phyloP scores from a whole-genome alignment of 2,888 invertebrate species.

The Syrista parreyssii region DNA sequence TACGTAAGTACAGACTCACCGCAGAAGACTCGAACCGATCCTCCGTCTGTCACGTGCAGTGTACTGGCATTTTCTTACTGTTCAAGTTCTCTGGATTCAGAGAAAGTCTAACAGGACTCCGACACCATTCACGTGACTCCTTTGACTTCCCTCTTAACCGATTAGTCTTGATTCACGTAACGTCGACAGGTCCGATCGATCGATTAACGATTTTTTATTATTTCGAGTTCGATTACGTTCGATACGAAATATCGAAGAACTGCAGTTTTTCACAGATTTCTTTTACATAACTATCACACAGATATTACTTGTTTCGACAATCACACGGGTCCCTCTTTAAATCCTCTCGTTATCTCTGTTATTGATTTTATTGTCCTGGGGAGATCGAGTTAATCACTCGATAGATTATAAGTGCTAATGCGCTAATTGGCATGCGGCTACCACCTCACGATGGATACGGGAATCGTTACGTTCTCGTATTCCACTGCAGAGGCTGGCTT shows the following conservation, averaged over 20 bases:
- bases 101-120: not conserved
- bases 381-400: constrained; percentile 24
- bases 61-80: constrained; percentile 43
- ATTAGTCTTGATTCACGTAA: not conserved
- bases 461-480: constrained; percentile 7
- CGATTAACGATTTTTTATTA: not conserved
- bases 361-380: constrained; percentile 38
- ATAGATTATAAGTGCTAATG: constrained; percentile 37
- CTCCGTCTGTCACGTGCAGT: constrained; percentile 55
- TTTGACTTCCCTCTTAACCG: not conserved
- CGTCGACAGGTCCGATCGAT: not conserved
- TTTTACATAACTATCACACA: not conserved
- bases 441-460: constrained; percentile 15
- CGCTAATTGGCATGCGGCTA: constrained; percentile 49
- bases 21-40: constrained; percentile 47
- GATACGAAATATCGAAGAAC: not conserved
- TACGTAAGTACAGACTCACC: constrained; percentile 31
- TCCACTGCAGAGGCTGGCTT: constrained; percentile 24
- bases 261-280: not conserved
- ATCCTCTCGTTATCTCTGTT: constrained; percentile 11
- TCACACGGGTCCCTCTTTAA: not conserved
- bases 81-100: constrained; percentile 5
- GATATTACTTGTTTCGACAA: not conserved
- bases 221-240: not conserved
- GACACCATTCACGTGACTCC: not conserved